These are phyloP conservation scores for Actenoides lindsayi DNA, from an alignment of 2,113 vertebrate species.

Conservation along the genomic window DNA sequence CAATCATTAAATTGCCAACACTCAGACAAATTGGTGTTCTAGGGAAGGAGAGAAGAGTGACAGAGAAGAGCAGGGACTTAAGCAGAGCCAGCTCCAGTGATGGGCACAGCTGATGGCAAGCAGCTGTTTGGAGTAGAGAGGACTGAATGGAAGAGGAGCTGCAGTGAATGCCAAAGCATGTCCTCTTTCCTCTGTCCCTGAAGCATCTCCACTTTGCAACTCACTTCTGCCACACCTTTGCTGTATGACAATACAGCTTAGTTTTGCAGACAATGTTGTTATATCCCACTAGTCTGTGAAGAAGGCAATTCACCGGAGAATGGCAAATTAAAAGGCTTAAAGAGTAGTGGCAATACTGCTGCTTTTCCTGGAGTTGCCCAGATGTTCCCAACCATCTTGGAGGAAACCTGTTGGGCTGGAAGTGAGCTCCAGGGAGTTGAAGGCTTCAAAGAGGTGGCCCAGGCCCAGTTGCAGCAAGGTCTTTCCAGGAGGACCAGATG, in stretches of 20 bases:
- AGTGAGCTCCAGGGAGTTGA: neutral
- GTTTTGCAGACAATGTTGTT: neutral
- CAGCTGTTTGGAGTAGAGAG: neutral
- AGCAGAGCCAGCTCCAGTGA: neutral
- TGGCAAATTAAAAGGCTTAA: neutral
- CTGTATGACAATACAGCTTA: neutral
- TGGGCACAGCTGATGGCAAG: neutral
- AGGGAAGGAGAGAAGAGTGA: neutral
- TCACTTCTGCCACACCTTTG: neutral
- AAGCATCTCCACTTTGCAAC: neutral
- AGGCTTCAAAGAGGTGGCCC: neutral
- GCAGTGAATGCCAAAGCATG: neutral
- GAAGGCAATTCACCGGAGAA: neutral
- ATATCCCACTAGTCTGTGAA: neutral
- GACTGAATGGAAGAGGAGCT: neutral
- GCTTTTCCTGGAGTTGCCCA: neutral
- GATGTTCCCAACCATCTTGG: neutral
- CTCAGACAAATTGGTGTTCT: neutral
- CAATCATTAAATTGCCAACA: conserved; percentile 45
- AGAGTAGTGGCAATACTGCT: neutral
- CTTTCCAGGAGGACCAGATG: neutral
- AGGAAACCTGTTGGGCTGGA: neutral
- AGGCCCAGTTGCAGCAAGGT: neutral
- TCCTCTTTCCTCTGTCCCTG: neutral
- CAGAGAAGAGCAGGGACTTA: neutral